Evolutionary conservation across 2,797 vertebrate species (phyloP), one percentile per base, ranked within the genome.

Genomic region (Pantherophis vulpinus): DNA sequence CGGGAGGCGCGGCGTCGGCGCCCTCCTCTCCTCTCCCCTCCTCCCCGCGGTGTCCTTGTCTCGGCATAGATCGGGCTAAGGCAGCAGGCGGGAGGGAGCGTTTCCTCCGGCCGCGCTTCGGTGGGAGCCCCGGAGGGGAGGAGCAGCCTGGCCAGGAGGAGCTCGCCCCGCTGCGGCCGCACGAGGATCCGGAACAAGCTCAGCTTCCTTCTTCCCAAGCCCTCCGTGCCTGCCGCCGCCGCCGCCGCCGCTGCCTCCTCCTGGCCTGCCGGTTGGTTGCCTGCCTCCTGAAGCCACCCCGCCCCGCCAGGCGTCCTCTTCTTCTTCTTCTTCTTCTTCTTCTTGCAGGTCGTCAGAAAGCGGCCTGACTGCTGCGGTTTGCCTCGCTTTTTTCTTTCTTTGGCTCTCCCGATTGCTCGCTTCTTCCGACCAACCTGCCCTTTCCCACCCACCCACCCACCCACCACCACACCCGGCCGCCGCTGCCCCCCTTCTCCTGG

Each of bases 161-260:
- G 91, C 83, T n/a, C 47, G 58, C 56, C 29, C 51, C 25, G 61
- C 54, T 56, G 91, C 88, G 20, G 20, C 29, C 23, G 59, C 92
- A 66, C 88, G 88, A 87, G 79, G 88, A 63, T 11, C 88, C 88
- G 92, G 92, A 90, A 90, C 92, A 27, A 27, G 56, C 58, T 8
- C 25, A 13, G 88, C 92, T 90, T 74, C 92, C 83, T 93, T 61
- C 54, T 87, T 23, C 4, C 13, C 11, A 55, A 37, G 6, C 54
- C 87, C 55, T 13, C 42, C 1, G 51, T 4, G 20, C 32, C 32
- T 7, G 2, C 9, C 32, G 6, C 61, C 14, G 2, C 9, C 32
- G 6, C 61, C 14, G 2, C 47, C 29, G 16, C 56, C 51, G 20
- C 42, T 42, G 42, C 12, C 51, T 61, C 25, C 25, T 63, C 10